Conservation (phyloP, 2,797 vertebrate genomes). For the Acridotheres tristis region DNA sequence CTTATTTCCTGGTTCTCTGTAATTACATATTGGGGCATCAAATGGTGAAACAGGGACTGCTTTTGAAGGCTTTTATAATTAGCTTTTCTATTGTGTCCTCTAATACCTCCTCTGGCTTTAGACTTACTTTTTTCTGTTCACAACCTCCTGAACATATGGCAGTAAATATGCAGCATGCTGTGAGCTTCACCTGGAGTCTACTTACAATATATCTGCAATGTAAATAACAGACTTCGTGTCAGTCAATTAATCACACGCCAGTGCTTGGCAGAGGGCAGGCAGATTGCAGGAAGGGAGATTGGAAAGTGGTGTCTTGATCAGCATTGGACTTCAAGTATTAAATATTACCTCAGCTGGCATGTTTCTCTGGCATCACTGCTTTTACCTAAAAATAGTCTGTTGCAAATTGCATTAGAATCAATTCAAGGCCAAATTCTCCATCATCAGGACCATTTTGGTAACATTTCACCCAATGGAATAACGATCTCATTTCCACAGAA, state of each 20-base stretch:
- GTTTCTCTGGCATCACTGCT: not conserved
- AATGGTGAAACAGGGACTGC: slow-evolving; percentile 6
- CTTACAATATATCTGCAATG: slow-evolving; percentile 63
- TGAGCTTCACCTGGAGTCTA: slow-evolving; percentile 68
- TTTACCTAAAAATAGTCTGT: not conserved
- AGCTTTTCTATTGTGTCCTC: slow-evolving; percentile 63
- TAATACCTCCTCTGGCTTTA: slow-evolving; percentile 65
- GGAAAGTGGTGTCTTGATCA: not conserved
- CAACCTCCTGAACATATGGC: slow-evolving; percentile 68
- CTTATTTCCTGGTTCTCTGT: slow-evolving; percentile 45
- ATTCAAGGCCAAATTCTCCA: not conserved
- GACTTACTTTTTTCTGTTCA: slow-evolving; percentile 60
- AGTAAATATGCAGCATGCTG: slow-evolving; percentile 67
- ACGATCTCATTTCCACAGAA: not conserved
- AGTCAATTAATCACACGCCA: slow-evolving; percentile 67
- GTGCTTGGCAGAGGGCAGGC: slow-evolving; percentile 59
- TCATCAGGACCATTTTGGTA: not conserved
- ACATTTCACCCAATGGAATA: not conserved
- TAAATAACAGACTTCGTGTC: slow-evolving; percentile 63
- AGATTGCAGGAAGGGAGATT: slow-evolving; percentile 41
- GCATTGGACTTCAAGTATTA: not conserved
- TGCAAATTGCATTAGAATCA: not conserved
- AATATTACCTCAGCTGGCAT: not conserved
- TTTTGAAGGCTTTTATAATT: slow-evolving; percentile 62
- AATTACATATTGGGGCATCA: slow-evolving; percentile 57